Conservation (phyloP, 30 jellyfish, hydroid and myxozoan genomes). For the Nemopilema nomurai region DNA sequence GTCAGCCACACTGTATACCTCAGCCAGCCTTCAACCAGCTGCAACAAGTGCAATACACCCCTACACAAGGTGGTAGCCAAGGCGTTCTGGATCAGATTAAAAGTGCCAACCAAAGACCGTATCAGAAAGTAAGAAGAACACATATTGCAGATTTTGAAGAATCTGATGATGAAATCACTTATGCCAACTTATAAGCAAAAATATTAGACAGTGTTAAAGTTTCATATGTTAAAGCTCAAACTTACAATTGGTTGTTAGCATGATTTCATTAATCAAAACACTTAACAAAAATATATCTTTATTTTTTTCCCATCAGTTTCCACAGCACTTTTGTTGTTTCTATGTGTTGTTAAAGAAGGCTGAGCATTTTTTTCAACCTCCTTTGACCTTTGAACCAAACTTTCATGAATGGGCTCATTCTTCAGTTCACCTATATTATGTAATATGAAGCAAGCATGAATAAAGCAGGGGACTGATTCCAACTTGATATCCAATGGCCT, state of each 20-base stretch:
- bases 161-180: constrained; percentile 5
- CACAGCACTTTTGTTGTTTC: not conserved
- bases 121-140: constrained; percentile 1
- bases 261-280: constrained; percentile 45
- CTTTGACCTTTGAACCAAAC: constrained; percentile 1
- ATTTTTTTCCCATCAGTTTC: constrained; percentile 35
- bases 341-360: constrained; percentile 13
- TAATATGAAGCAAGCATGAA: constrained; percentile 34
- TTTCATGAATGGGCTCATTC: constrained; percentile 9
- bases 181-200: constrained; percentile 2
- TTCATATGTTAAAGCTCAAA: not conserved
- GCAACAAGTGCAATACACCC: constrained; percentile 6
- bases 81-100: constrained; percentile 12
- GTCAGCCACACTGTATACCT: constrained; percentile 18
- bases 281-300: constrained; percentile 15
- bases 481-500: constrained; percentile 42
- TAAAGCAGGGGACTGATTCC: constrained; percentile 7
- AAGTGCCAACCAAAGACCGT: not conserved
- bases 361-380: constrained; percentile 10
- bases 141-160: constrained; percentile 10
- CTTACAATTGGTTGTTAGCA: not conserved
- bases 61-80: constrained; percentile 45
- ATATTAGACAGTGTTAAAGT: not conserved
- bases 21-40: constrained; percentile 12
- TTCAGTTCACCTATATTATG: constrained; percentile 39